These are phyloP conservation scores for Gobionotothen gibberifrons DNA, from an alignment of 2,797 vertebrate genomes.

Conservation along the genomic window DNA sequence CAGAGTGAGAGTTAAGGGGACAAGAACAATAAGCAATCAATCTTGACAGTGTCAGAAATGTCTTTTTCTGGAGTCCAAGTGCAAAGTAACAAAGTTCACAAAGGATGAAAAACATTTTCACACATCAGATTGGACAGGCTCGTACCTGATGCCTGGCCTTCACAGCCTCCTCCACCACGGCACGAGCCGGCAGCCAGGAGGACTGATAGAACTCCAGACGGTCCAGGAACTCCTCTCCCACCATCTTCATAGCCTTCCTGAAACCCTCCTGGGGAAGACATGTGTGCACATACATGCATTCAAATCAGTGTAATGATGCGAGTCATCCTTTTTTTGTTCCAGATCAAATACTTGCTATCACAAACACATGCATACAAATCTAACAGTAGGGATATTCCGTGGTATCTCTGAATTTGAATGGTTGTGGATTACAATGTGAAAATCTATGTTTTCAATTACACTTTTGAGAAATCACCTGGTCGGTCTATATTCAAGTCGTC, in stretches of 20 bases:
- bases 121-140: not conserved
- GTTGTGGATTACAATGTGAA: conserved; percentile 37
- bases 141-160: conserved; percentile 85
- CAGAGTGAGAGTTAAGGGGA: not conserved
- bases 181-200: conserved; percentile 91
- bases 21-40: not conserved
- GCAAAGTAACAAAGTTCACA: not conserved
- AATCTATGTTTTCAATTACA: conserved; percentile 56
- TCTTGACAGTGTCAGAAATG: not conserved
- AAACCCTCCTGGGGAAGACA: conserved; percentile 86
- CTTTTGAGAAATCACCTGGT: conserved; percentile 44
- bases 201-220: conserved; percentile 88
- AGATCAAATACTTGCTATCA: not conserved
- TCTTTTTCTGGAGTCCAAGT: not conserved
- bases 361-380: not conserved
- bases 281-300: conserved; percentile 1
- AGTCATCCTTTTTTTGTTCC: no score
- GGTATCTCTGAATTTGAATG: conserved; percentile 20
- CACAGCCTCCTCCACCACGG: conserved; percentile 88
- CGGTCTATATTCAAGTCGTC: conserved; percentile 11
- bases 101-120: not conserved
- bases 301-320: not conserved
- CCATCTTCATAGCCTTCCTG: conserved; percentile 88
- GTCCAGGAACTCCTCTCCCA: conserved; percentile 90
- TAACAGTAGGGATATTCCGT: not conserved